Percentiles rank a stretch among this genome's conserved stretches.
Evolutionary conservation across 2,113 vertebrate genomes (phyloP).

Genomic region (Calonectris borealis): DNA sequence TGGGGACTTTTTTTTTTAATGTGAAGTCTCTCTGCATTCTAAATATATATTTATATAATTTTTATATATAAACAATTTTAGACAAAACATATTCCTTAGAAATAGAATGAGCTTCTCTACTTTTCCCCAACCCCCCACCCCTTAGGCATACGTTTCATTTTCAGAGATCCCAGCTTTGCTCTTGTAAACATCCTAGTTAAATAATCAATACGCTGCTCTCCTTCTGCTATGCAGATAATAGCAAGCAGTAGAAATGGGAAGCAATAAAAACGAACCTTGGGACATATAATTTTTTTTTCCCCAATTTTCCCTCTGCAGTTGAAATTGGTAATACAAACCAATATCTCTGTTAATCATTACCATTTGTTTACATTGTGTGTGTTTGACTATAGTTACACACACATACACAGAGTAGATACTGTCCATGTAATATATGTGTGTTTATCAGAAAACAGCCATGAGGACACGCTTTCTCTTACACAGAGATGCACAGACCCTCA

Average conservation of each 20-base stretch:
- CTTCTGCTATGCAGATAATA: constrained; percentile 42
- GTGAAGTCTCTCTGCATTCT: constrained; percentile 47
- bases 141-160: constrained; percentile 22
- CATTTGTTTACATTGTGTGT: constrained; percentile 71
- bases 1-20: not conserved
- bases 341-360: constrained; percentile 73
- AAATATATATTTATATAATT: not conserved
- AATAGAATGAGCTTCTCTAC: not conserved
- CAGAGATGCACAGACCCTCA: not conserved
- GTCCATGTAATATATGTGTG: constrained; percentile 6
- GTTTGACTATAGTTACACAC: constrained; percentile 49
- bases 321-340: constrained; percentile 58
- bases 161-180: constrained; percentile 53
- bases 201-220: constrained; percentile 64
- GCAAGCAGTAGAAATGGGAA: constrained; percentile 4
- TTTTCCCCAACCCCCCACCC: not conserved
- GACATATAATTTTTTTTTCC: not conserved
- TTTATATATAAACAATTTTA: constrained; percentile 31
- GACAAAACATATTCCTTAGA: constrained; percentile 43
- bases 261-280: constrained; percentile 18
- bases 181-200: constrained; percentile 67
- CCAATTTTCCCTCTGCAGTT: constrained; percentile 49
- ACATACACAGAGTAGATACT: not conserved
- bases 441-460: not conserved
- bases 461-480: not conserved